Evolutionary conservation across 2,888 invertebrate species (phyloP).

Genomic region (Leptopilina syphax): DNA sequence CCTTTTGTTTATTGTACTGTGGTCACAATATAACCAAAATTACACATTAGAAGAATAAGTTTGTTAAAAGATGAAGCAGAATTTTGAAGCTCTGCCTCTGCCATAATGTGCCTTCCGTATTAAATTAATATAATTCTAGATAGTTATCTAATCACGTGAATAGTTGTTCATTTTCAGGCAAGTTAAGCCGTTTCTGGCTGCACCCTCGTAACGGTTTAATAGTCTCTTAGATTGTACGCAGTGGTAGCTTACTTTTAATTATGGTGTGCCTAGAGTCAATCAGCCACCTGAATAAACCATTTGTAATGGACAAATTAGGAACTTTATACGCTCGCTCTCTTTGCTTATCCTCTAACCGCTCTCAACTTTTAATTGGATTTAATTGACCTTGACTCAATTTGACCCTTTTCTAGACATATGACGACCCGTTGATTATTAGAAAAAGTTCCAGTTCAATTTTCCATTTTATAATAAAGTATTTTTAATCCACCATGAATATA

Average conservation of each 20-base stretch:
- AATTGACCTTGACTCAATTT: background rate
- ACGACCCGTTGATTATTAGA: too few relatives aligned
- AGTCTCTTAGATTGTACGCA: conserved; percentile 49
- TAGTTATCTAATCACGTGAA: conserved; percentile 66
- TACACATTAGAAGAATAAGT: too few relatives aligned
- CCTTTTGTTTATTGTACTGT: too few relatives aligned
- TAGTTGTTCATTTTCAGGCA: conserved; percentile 47
- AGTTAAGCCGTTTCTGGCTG: conserved; percentile 39
- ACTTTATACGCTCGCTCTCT: conserved; percentile 43
- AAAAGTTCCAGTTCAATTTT: too few relatives aligned
- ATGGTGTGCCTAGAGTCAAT: conserved; percentile 57
- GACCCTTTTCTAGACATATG: conserved; percentile 42
- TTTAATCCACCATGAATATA: too few relatives aligned
- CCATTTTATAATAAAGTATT: too few relatives aligned
- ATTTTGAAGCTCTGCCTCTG: too few relatives aligned
- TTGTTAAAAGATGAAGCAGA: too few relatives aligned
- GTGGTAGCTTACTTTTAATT: conserved; percentile 67
- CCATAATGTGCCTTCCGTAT: too few relatives aligned
- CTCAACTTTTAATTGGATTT: background rate
- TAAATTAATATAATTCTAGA: conserved; percentile 59
- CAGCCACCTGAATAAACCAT: conserved; percentile 70
- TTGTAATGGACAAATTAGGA: conserved; percentile 46
- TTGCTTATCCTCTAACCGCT: conserved; percentile 17
- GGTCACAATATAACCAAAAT: too few relatives aligned
- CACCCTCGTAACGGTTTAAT: conserved; percentile 58